A percentile compares a stretch with the other conserved stretches of the same genome.
phyloP scores from a whole-genome alignment of 2,888 invertebrate species.

The Agrochola circellaris region DNA sequence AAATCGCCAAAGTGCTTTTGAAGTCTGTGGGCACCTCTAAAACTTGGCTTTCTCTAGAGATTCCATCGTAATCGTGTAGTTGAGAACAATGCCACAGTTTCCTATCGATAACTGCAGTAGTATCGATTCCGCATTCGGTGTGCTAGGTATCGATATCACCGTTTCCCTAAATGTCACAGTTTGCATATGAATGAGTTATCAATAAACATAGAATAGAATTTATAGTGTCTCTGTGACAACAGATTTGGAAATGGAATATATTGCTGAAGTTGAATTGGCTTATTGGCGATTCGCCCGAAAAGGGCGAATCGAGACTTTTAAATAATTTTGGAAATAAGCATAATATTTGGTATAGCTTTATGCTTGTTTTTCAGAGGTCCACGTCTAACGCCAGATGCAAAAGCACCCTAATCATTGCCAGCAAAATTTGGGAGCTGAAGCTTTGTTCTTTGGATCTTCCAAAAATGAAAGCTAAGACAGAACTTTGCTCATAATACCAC shows the following conservation, averaged over 20 bases:
- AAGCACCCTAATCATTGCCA: not conserved
- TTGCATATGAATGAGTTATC: conserved; percentile 64
- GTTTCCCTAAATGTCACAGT: conserved; percentile 62
- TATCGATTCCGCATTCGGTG: conserved; percentile 57
- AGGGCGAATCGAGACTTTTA: too few relatives aligned
- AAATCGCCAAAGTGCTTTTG: conserved; percentile 18
- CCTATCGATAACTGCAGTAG: conserved; percentile 61
- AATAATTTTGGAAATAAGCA: not conserved
- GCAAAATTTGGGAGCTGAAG: not conserved
- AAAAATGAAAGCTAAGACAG: conserved; percentile 9
- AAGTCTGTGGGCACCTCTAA: conserved; percentile 26
- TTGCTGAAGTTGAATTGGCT: not conserved
- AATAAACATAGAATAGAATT: conserved; percentile 55
- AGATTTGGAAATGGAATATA: conserved; percentile 35
- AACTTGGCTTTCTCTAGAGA: conserved; percentile 45
- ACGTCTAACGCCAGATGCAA: not conserved
- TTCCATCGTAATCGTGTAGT: conserved; percentile 40
- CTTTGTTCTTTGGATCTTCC: conserved; percentile 9
- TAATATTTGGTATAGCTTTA: not conserved
- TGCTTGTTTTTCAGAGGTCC: not conserved
- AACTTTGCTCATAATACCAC: conserved; percentile 39
- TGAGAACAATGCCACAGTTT: conserved; percentile 53
- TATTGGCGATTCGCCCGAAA: too few relatives aligned
- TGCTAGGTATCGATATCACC: conserved; percentile 58
- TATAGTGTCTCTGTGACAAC: conserved; percentile 44